A percentile compares a stretch with the other conserved stretches of the same genome.
Evolutionary conservation across 2,888 invertebrate species (phyloP).

Genomic region (Agonopterix subpropinquella): DNA sequence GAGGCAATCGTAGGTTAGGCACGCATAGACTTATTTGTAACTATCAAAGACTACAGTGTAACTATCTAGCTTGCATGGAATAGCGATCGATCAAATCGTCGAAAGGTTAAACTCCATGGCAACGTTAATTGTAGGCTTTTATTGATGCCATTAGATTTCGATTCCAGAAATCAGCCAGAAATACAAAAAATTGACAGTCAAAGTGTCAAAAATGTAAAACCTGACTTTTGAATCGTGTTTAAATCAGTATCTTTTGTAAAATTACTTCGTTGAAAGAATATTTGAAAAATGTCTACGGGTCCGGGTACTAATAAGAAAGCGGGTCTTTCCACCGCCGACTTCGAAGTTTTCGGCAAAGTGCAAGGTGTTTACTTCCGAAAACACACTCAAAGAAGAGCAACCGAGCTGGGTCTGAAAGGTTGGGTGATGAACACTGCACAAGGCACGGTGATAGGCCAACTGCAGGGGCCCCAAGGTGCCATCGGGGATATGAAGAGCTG

Average conservation of each 20-base stretch:
- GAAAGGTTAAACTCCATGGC: too few species aligned
- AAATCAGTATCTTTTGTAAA: not conserved
- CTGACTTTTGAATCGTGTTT: not conserved
- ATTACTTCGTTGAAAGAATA: not conserved
- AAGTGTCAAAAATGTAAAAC: slow-evolving; percentile 12
- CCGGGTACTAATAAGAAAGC: slow-evolving; percentile 23
- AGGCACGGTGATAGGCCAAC: slow-evolving; percentile 80
- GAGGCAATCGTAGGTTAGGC: too few species aligned
- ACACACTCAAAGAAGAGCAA: slow-evolving; percentile 79
- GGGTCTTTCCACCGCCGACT: slow-evolving; percentile 52
- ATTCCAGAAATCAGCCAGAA: slow-evolving; percentile 36
- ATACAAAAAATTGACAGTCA: slow-evolving; percentile 25
- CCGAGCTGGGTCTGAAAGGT: slow-evolving; percentile 78
- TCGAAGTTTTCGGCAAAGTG: slow-evolving; percentile 78
- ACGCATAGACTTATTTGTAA: too few species aligned
- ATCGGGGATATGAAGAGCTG: slow-evolving; percentile 77
- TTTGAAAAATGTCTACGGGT: slow-evolving; percentile 2
- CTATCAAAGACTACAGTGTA: too few species aligned
- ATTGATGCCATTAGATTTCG: slow-evolving; percentile 11
- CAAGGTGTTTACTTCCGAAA: slow-evolving; percentile 76
- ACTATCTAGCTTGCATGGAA: too few species aligned
- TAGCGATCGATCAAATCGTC: not conserved
- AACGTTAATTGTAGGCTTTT: not conserved
- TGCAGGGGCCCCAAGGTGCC: slow-evolving; percentile 76
- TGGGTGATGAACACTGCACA: slow-evolving; percentile 85